Evolutionary conservation across 1,140 invertebrate species (phyloP), one percentile per base, ranked within the genome.

Genomic region (Phortica variegata): DNA sequence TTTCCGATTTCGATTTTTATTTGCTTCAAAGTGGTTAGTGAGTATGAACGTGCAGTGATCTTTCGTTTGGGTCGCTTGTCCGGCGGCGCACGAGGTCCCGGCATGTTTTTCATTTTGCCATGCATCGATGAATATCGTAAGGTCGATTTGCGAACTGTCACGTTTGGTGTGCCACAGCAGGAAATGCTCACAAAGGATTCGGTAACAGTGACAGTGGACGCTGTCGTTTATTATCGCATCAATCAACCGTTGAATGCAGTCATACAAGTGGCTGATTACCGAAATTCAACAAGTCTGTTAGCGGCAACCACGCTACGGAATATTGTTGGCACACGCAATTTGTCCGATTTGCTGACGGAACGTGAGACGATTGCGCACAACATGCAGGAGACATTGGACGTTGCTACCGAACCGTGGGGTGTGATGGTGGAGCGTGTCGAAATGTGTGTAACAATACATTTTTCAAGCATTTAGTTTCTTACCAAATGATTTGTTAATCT

Each of bases 371-470:
- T 98, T 43, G 90, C 65, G 5, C 69, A 73, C 21, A 47, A 44
- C 16, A 69, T 73, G 69, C 69, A 73, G 33, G 3, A 42, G 13
- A 66, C 69, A 0, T 36, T 76, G 39, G 73, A 77, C 68, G 90
- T 93, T 44, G 92, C 91, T n/a, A 97, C 95, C 4, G 93, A 95
- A 61, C 90, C 90, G 29, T 97, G 95, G 94, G 95, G 95, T n/a
- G 91, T 97, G 12, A 94, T 96, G 80, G 93, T 97, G 0, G 92
- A 97, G 77, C 82, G 93, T 56, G 93, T 97, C 19, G 93, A 96
- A 84, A 93, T 97, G 91, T 95, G 79, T 88, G 84, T 75, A 49
- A 43, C 32, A 17, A 20, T 2, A 3, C 21, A 18, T 37, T 39
- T 21, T 31, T 12, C 12, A 29, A 5, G 5, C 15, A 1, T 20